Evolutionary conservation across 2,113 vertebrate species (phyloP).

Genomic region (Apodemus sylvaticus): DNA sequence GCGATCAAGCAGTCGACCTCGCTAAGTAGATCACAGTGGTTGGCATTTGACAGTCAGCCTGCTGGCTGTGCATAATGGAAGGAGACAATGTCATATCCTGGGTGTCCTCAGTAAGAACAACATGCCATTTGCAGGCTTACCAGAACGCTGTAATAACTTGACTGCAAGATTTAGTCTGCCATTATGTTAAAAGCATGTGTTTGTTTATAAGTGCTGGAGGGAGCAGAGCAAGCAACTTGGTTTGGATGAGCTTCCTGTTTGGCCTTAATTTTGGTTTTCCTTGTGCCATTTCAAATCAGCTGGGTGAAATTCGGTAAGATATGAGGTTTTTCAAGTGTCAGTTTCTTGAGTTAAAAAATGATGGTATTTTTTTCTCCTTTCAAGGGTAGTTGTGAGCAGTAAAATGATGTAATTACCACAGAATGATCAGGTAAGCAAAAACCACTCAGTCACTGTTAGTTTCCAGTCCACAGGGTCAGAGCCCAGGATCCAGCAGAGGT

Average conservation of each 20-base stretch:
- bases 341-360: slow-evolving; percentile 37
- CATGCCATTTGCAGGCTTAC: slow-evolving; percentile 42
- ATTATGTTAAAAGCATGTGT: slow-evolving; percentile 58
- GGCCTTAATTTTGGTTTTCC: background rate
- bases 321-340: slow-evolving; percentile 15
- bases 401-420: background rate
- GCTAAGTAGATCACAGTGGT: slow-evolving; percentile 63
- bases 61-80: background rate
- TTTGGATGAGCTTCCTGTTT: background rate
- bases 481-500: background rate
- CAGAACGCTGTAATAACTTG: slow-evolving; percentile 56
- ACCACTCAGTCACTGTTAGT: background rate
- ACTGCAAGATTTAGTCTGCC: slow-evolving; percentile 56
- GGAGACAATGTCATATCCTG: slow-evolving; percentile 64
- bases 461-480: background rate
- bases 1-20: slow-evolving; percentile 64
- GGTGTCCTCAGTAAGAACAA: slow-evolving; percentile 37
- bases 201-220: slow-evolving; percentile 27
- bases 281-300: background rate
- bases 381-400: background rate
- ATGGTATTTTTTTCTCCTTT: slow-evolving; percentile 44
- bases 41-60: slow-evolving; percentile 53
- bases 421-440: background rate
- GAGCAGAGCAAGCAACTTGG: background rate
- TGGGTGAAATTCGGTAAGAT: background rate